A percentile compares a stretch with the other conserved stretches of the same genome.
These are phyloP conservation scores for Lepas anatifera DNA, from an alignment of 2,888 invertebrate species.

Conservation along the genomic window DNA sequence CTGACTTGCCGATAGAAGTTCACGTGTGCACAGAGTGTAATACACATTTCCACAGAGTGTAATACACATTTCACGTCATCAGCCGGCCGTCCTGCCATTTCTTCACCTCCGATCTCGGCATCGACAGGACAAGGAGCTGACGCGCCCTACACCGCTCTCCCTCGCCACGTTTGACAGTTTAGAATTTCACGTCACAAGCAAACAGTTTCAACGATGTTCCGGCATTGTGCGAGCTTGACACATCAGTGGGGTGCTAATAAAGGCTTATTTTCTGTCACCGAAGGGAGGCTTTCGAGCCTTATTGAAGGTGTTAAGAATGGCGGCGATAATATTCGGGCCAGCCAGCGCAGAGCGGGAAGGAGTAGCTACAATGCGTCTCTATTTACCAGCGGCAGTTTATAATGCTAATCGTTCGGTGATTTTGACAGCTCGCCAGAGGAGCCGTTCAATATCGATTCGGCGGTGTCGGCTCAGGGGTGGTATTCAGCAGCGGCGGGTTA, in stretches of 20 bases:
- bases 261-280: background rate
- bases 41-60: too few relatives aligned
- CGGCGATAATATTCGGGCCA: background rate
- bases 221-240: background rate
- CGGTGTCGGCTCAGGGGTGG: background rate
- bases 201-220: conserved; percentile 10
- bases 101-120: too few relatives aligned
- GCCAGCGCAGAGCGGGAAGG: background rate
- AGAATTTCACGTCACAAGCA: conserved; percentile 9
- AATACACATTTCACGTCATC: too few relatives aligned
- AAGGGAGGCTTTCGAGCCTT: background rate
- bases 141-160: background rate
- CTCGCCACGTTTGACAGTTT: background rate
- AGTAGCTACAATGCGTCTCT: conserved; percentile 1
- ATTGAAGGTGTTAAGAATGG: conserved; percentile 11
- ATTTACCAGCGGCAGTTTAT: conserved; percentile 7
- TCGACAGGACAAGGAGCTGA: background rate
- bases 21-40: too few relatives aligned
- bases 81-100: too few relatives aligned
- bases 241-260: conserved; percentile 12
- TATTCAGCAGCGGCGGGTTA: too few relatives aligned
- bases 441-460: background rate
- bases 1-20: too few relatives aligned
- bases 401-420: background rate
- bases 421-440: background rate